phyloP scores from a whole-genome alignment of 2,888 invertebrate species.

The Clostera curtula region DNA sequence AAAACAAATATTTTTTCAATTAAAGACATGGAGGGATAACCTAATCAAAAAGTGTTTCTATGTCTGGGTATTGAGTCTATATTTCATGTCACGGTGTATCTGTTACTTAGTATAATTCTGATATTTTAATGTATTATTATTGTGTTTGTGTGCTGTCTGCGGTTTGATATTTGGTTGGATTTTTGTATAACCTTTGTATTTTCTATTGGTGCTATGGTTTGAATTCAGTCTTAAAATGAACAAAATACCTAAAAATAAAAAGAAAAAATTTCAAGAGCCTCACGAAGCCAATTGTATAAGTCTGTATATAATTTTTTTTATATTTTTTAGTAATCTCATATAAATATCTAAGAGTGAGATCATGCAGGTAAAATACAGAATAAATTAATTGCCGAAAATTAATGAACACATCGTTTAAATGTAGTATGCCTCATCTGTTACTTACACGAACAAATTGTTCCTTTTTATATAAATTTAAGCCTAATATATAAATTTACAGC shows the following conservation, averaged over 20 bases:
- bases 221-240: constrained; percentile 65
- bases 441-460: constrained; percentile 66
- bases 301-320: constrained; percentile 58
- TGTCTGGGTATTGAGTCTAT: too few relatives aligned
- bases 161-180: constrained; percentile 25
- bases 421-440: constrained; percentile 71
- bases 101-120: too few relatives aligned
- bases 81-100: too few relatives aligned
- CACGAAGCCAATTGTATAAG: constrained; percentile 68
- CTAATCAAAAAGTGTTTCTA: constrained; percentile 12
- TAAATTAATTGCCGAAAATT: constrained; percentile 67
- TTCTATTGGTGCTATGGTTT: constrained; percentile 61
- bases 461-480: constrained; percentile 69
- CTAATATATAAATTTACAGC: constrained; percentile 76
- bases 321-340: constrained; percentile 70
- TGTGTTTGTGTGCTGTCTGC: constrained; percentile 53
- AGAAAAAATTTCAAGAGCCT: constrained; percentile 66
- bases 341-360: constrained; percentile 74
- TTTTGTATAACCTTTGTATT: constrained; percentile 30
- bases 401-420: constrained; percentile 70
- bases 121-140: constrained; percentile 29
- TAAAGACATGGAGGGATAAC: constrained; percentile 25
- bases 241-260: constrained; percentile 52
- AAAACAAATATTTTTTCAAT: constrained; percentile 16
- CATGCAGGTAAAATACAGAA: constrained; percentile 68